Percentiles rank a stretch among this genome's conserved stretches.
Conservation (phyloP, 23 tunicate genomes). For the Oikopleura vanhoeffeni region DNA sequence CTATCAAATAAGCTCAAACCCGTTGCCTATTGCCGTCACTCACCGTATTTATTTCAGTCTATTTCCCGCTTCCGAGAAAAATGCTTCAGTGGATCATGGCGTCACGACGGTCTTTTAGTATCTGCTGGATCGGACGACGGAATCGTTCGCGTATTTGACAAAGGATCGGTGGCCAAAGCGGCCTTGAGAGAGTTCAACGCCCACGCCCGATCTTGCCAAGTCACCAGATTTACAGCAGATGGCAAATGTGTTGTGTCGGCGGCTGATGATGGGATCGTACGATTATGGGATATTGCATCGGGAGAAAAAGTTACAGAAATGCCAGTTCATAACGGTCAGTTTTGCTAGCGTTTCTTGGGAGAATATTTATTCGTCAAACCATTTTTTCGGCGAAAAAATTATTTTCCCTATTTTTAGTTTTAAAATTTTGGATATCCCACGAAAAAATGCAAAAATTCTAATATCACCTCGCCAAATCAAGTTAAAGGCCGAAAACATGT, state of each 20-base stretch:
- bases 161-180: neutral
- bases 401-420: too few species aligned
- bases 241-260: neutral
- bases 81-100: neutral
- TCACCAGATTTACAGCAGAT: neutral
- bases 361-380: too few species aligned
- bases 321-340: constrained; percentile 10
- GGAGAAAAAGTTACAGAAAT: neutral
- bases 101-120: neutral
- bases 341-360: too few species aligned
- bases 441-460: too few species aligned
- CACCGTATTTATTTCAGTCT: too few species aligned
- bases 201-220: neutral
- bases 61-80: neutral
- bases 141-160: neutral
- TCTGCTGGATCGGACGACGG: constrained; percentile 8
- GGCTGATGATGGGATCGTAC: neutral
- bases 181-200: neutral
- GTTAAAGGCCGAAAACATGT: too few species aligned
- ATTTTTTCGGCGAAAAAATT: too few species aligned
- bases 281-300: neutral
- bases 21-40: too few species aligned
- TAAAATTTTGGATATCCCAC: too few species aligned
- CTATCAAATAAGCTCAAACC: too few species aligned
- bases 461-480: too few species aligned